Base-by-base conservation (phyloP, 2,888 invertebrate species). In the Ctenicera cuprea region DNA sequence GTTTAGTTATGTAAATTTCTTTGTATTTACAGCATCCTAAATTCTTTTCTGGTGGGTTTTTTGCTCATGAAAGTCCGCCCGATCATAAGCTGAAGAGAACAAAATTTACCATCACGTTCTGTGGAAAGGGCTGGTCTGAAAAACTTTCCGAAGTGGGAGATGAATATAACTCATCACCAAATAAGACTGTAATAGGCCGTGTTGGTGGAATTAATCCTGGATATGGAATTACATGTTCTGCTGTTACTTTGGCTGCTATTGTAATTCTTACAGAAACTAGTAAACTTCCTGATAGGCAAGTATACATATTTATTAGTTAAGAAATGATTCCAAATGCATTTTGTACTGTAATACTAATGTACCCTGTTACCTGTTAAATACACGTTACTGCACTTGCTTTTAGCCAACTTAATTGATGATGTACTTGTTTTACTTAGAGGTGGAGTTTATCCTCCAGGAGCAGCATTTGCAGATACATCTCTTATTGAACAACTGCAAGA, bases 401-500 rank as follows among this genome's bases (percentile, higher is more conserved):
- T n/a, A n/a, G n/a, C n/a, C n/a, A n/a, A n/a, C n/a, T n/a, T n/a
- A n/a, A n/a, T n/a, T n/a, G n/a, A n/a, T n/a, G n/a, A n/a, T n/a
- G n/a, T n/a, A n/a, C n/a, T n/a, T n/a, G n/a, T n/a, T n/a, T n/a
- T n/a, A n/a, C 90, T 71, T 87, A 95, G 95, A 9, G 96, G 96
- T 38, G 98, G 98, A 11, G 97, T 98, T 0, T 89, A 93, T 71
- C 90, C 97, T 0, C 95, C 98, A 0, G 97, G 93, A 0, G 92
- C 92, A 11, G 97, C 96, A 0, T 98, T 98, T 88, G 89, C 89
- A 0, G 91, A 95, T 77, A 97, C 98, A 0, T 90, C 90, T 26
- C 88, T 97, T 20, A 91, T 97, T 74, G 89, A 94, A 37, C 90
- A 93, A 76, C 89, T 98, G 18, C 89, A 90, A 70, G 91, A 93